phyloP scores from a whole-genome alignment of 2,797 vertebrate species.

The Poecilia wingei region DNA sequence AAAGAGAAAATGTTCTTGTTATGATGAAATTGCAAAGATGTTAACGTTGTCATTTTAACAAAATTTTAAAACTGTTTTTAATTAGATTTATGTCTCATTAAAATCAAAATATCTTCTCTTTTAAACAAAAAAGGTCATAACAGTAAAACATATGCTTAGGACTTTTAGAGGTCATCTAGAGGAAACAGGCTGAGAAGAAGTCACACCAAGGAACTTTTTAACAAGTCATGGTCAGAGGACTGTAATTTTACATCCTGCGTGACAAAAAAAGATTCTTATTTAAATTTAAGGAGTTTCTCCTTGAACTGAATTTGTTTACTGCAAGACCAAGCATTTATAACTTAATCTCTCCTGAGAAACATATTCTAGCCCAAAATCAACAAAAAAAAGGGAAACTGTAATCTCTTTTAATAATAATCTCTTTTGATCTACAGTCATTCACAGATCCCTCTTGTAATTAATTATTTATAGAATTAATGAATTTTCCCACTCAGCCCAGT shows the following conservation, averaged over 20 bases:
- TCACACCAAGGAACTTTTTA: background rate
- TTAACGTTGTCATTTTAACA: too few relatives aligned
- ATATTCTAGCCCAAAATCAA: too few relatives aligned
- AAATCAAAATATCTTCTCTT: background rate
- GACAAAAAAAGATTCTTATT: too few relatives aligned
- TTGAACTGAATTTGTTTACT: background rate
- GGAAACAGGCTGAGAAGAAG: background rate
- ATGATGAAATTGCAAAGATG: background rate
- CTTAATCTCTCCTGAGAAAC: background rate
- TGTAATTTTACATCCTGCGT: background rate
- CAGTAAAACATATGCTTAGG: too few relatives aligned
- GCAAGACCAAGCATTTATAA: background rate
- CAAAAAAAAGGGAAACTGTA: too few relatives aligned
- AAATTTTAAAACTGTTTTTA: background rate
- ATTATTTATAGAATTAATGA: too few relatives aligned
- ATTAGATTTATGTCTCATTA: background rate
- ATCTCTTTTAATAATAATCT: too few relatives aligned
- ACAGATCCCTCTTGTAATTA: background rate
- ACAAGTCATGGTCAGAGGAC: background rate
- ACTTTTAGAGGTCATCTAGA: background rate
- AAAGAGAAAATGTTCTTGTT: background rate
- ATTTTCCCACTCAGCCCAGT: too few relatives aligned
- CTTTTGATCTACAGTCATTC: background rate
- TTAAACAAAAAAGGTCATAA: background rate
- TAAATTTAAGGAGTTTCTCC: background rate